Conservation (phyloP, 1,140 invertebrate species). For the Neelides sp. region DNA sequence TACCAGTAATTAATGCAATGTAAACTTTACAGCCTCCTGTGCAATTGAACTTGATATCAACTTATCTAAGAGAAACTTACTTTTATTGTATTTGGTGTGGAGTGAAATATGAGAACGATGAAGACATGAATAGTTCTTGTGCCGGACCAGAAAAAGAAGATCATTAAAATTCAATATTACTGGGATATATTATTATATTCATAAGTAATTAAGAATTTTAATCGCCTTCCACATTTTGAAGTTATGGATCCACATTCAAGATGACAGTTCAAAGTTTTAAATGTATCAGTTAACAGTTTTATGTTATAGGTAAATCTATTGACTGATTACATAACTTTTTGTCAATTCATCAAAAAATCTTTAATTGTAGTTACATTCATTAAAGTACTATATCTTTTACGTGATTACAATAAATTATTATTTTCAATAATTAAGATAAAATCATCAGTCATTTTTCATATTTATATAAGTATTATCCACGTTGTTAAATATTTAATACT, state of each 20-base stretch:
- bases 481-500: too few species aligned
- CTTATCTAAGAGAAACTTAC: conserved; percentile 54
- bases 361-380: too few species aligned
- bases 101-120: conserved; percentile 45
- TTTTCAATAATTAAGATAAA: too few species aligned
- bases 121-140: conserved; percentile 52
- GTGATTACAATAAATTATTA: too few species aligned
- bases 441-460: too few species aligned
- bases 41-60: conserved; percentile 49
- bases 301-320: too few species aligned
- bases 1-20: not conserved
- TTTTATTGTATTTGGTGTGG: conserved; percentile 69
- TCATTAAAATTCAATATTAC: conserved; percentile 39
- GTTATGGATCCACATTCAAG: not conserved
- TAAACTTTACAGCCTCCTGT: conserved; percentile 38
- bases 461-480: too few species aligned
- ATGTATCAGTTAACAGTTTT: too few species aligned
- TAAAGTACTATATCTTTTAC: too few species aligned
- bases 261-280: too few species aligned
- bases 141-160: conserved; percentile 51
- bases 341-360: too few species aligned
- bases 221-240: not conserved
- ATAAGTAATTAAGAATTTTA: not conserved
- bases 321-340: too few species aligned
- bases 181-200: not conserved